phyloP scores from a whole-genome alignment of 2,113 vertebrate genomes.

The Odobenus rosmarus region DNA sequence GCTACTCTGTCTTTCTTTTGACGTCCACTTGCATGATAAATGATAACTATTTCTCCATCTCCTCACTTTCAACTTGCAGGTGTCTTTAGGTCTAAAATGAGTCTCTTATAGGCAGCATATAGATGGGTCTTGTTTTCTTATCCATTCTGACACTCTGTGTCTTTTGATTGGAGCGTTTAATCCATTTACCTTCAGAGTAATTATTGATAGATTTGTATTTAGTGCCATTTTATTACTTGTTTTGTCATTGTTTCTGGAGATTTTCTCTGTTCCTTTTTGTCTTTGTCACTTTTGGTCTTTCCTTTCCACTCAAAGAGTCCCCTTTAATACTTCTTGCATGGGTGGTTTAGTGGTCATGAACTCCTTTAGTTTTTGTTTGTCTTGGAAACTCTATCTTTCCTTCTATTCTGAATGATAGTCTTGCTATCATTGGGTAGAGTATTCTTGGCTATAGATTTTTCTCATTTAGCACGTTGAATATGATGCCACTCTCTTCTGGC shows the following conservation, averaged over 20 bases:
- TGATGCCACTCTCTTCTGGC: background rate
- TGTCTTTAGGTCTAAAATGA: background rate
- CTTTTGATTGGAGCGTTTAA: background rate
- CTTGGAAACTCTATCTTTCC: background rate
- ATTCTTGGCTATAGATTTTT: background rate
- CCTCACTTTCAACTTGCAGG: background rate
- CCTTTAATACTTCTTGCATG: background rate
- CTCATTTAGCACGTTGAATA: background rate
- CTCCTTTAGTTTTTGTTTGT: background rate
- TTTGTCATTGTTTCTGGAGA: background rate
- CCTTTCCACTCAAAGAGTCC: background rate
- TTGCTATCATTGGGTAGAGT: background rate
- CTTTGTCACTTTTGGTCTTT: background rate
- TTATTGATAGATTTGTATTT: background rate
- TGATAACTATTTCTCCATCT: background rate
- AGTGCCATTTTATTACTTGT: background rate
- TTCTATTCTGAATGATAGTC: background rate
- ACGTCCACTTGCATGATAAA: background rate
- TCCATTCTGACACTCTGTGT: background rate
- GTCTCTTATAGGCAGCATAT: background rate
- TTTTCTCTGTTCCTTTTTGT: background rate
- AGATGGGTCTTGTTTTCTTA: background rate
- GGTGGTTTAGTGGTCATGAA: background rate
- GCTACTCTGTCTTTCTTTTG: background rate
- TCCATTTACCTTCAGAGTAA: background rate